A percentile compares a stretch with the other conserved stretches of the same genome.
These are phyloP conservation scores for Pammene aurita DNA, from an alignment of 2,888 invertebrate genomes.

Conservation along the genomic window DNA sequence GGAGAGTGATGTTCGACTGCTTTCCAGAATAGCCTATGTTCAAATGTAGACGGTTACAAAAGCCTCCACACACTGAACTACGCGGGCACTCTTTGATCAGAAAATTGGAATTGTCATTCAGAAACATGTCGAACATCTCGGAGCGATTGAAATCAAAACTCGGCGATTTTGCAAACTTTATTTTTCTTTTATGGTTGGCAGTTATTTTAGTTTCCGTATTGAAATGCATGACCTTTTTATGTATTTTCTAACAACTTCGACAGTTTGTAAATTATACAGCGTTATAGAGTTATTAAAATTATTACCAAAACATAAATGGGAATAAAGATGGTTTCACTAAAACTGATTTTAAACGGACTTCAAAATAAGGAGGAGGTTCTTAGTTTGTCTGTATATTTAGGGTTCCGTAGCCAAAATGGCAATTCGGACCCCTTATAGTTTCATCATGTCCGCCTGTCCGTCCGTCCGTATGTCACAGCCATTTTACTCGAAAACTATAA, in stretches of 20 bases:
- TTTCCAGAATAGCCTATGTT: slow-evolving; percentile 35
- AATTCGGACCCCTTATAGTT: too few species aligned
- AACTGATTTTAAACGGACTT: too few species aligned
- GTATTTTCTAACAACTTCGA: neutral
- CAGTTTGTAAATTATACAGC: neutral
- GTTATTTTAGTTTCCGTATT: neutral
- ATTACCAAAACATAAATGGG: too few species aligned
- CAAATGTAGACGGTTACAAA: slow-evolving; percentile 46
- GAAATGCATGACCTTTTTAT: neutral
- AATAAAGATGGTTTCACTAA: too few species aligned
- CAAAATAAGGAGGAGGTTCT: too few species aligned
- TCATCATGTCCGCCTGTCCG: too few species aligned
- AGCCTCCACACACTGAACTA: slow-evolving; percentile 50
- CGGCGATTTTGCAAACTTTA: neutral
- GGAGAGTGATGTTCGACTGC: slow-evolving; percentile 29
- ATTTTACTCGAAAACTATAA: too few species aligned
- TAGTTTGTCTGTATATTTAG: too few species aligned
- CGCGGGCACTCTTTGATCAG: slow-evolving; percentile 52
- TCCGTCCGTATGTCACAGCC: too few species aligned
- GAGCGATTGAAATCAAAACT: slow-evolving; percentile 29
- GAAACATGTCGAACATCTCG: slow-evolving; percentile 49
- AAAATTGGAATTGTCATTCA: slow-evolving; percentile 58
- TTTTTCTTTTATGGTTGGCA: neutral
- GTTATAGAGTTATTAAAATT: neutral
- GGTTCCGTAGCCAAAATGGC: too few species aligned